Percentiles rank a stretch among this genome's conserved stretches.
Conservation (phyloP, 2,113 vertebrate species). For the Semicossyphus pulcher region DNA sequence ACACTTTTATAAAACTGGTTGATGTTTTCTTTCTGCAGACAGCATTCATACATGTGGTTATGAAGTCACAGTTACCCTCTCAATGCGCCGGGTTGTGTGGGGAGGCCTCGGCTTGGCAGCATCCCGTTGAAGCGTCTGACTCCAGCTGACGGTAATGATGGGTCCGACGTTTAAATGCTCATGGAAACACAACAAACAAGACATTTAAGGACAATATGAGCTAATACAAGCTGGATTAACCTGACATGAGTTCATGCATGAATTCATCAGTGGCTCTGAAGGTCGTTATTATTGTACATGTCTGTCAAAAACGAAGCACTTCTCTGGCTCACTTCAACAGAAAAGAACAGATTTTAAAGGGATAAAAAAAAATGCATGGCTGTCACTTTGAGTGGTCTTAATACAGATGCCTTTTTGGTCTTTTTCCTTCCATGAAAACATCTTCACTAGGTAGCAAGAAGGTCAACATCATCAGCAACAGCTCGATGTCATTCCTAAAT, state of each 20-base stretch:
- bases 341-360: no score
- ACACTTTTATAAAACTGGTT: constrained; percentile 47
- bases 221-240: not conserved
- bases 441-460: no score
- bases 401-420: no score
- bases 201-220: not conserved
- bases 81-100: constrained; percentile 54
- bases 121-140: constrained; percentile 35
- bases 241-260: not conserved
- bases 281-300: no score
- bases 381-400: no score
- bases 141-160: constrained; percentile 60
- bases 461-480: no score
- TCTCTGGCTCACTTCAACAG: no score
- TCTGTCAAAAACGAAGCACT: no score
- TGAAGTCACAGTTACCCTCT: constrained; percentile 64
- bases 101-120: constrained; percentile 50
- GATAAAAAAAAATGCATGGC: no score
- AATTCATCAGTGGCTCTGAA: not conserved
- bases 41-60: constrained; percentile 54
- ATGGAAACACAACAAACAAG: constrained; percentile 68
- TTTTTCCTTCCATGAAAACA: no score
- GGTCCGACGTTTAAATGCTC: constrained; percentile 32
- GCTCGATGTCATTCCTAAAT: no score
- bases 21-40: constrained; percentile 45